phyloP scores from a whole-genome alignment of 2,888 invertebrate genomes.

The Hesperia comma region DNA sequence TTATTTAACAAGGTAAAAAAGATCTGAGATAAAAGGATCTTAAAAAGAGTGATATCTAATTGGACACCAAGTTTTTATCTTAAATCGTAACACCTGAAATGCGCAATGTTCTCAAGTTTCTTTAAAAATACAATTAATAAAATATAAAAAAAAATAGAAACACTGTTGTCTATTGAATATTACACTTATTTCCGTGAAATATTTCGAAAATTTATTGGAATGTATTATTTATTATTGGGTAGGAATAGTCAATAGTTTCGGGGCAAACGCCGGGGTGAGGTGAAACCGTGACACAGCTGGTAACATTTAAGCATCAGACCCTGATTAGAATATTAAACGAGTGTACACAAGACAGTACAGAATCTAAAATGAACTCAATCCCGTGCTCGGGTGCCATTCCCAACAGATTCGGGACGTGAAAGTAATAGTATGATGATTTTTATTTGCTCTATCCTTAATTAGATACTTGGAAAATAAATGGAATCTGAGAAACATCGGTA shows the following conservation, averaged over 20 bases:
- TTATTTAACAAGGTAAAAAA: too few species aligned
- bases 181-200: neutral
- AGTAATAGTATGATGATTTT: neutral
- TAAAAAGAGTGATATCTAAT: neutral
- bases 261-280: conserved; percentile 45
- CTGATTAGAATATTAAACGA: conserved; percentile 61
- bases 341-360: conserved; percentile 45
- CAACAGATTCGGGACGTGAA: conserved; percentile 10
- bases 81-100: too few species aligned
- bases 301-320: conserved; percentile 37
- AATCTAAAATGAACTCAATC: conserved; percentile 24
- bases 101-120: too few species aligned
- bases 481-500: too few species aligned
- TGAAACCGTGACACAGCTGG: conserved; percentile 38
- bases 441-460: neutral
- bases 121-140: too few species aligned
- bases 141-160: neutral
- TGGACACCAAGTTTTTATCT: neutral
- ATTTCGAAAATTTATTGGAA: conserved; percentile 4
- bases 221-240: conserved; percentile 13
- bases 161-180: too few species aligned
- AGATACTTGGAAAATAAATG: too few species aligned
- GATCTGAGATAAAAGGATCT: too few species aligned
- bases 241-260: neutral
- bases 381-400: neutral